phyloP scores from a whole-genome alignment of 2,888 invertebrate species.

The Ditula angustiorana region DNA sequence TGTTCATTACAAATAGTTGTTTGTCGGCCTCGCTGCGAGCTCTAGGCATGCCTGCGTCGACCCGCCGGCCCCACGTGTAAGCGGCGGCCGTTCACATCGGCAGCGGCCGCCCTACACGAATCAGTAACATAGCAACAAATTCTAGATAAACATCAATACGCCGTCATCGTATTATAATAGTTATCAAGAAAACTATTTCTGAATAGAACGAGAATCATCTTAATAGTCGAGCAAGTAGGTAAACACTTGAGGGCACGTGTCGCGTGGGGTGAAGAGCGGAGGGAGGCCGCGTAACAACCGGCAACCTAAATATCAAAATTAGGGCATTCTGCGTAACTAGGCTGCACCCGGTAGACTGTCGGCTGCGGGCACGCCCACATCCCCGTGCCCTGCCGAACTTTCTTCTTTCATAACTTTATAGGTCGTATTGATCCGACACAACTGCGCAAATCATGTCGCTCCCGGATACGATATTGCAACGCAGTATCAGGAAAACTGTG shows the following conservation, averaged over 20 bases:
- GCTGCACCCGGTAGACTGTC: slow-evolving; percentile 75
- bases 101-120: slow-evolving; percentile 3
- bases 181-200: slow-evolving; percentile 13
- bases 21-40: slow-evolving; percentile 23
- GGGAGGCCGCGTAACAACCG: slow-evolving; percentile 32
- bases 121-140: slow-evolving; percentile 13
- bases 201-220: slow-evolving; percentile 13
- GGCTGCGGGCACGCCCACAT: slow-evolving; percentile 76
- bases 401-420: slow-evolving; percentile 84
- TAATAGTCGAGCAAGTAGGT: slow-evolving; percentile 18
- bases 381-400: slow-evolving; percentile 82
- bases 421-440: slow-evolving; percentile 82
- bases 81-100: slow-evolving; percentile 34
- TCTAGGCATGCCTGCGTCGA: slow-evolving; percentile 22
- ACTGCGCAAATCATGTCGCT: slow-evolving; percentile 82
- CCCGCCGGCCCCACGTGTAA: slow-evolving; percentile 8
- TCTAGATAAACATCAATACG: slow-evolving; percentile 18
- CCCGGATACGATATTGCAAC: slow-evolving; percentile 53
- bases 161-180: slow-evolving; percentile 1
- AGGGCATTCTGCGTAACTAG: slow-evolving; percentile 85
- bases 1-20: slow-evolving; percentile 18
- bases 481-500: slow-evolving; percentile 50
- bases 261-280: slow-evolving; percentile 14
- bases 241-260: slow-evolving; percentile 22
- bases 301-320: slow-evolving; percentile 62